phyloP scores from a whole-genome alignment of 2,888 invertebrate species.

The Harpalus rufipes region DNA sequence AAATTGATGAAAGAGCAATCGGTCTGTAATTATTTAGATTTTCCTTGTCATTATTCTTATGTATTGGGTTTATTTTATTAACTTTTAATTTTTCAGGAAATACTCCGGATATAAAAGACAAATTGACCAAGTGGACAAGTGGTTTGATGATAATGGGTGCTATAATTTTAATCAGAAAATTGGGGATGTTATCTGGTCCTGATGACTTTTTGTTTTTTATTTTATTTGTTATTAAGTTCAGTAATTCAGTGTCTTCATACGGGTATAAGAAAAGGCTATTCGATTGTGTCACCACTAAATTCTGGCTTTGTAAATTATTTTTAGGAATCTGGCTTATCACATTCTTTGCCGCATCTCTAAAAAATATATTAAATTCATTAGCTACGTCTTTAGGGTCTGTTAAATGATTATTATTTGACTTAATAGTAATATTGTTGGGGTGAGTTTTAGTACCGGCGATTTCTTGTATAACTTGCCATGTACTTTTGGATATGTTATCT shows the following conservation, averaged over 20 bases:
- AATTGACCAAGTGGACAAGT: neutral
- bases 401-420: neutral
- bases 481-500: neutral
- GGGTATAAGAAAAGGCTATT: neutral
- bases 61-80: no score
- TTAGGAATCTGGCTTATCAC: neutral
- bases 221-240: neutral
- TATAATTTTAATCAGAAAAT: neutral
- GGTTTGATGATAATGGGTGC: neutral
- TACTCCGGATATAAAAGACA: neutral
- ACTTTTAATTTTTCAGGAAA: neutral
- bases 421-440: neutral
- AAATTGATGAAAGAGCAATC: neutral
- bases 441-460: neutral
- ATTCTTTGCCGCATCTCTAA: neutral
- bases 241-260: neutral
- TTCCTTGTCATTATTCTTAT: neutral
- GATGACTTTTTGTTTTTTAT: neutral
- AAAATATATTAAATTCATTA: neutral
- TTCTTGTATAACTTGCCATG: neutral
- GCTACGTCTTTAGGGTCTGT: neutral
- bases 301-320: no score
- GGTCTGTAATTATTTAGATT: neutral
- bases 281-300: no score
- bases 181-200: neutral